Conservation (phyloP, 1,140 invertebrate species). For the Cydia pomonella region DNA sequence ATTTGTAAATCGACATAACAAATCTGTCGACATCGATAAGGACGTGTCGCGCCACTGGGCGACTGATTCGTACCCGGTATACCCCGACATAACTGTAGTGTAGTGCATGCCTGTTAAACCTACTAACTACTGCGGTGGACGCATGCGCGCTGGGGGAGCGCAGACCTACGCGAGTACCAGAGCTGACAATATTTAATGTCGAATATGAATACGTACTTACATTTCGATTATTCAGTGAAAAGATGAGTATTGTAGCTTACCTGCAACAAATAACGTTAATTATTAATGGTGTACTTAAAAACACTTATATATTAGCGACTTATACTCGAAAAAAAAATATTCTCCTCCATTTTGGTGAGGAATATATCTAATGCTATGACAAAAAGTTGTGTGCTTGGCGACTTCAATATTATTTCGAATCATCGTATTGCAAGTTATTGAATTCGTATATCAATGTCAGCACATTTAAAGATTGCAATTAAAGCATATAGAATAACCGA, state of each 20-base stretch:
- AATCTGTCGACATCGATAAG: background rate
- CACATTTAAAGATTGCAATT: too few species aligned
- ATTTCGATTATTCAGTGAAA: background rate
- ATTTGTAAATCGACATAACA: background rate
- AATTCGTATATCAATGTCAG: background rate
- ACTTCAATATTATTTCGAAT: too few species aligned
- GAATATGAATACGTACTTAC: conserved; percentile 4
- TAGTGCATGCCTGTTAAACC: conserved; percentile 36
- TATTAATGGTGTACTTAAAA: background rate
- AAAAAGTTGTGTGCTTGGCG: too few species aligned
- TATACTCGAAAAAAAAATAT: background rate
- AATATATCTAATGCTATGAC: too few species aligned
- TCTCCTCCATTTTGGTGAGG: too few species aligned
- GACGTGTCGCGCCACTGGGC: conserved; percentile 2
- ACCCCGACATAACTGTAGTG: conserved; percentile 20
- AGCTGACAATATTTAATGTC: background rate
- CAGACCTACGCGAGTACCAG: conserved; percentile 40
- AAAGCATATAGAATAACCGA: background rate
- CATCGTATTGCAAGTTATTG: too few species aligned
- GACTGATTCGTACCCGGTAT: conserved; percentile 21
- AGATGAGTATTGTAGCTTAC: conserved; percentile 33
- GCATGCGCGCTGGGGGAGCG: conserved; percentile 47
- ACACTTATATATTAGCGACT: conserved; percentile 17
- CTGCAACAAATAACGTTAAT: conserved; percentile 39
- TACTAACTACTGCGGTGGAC: conserved; percentile 50